A percentile compares a stretch with the other conserved stretches of the same genome.
phyloP scores from a whole-genome alignment of 2,797 vertebrate species.

The Lophotriccus pileatus region DNA sequence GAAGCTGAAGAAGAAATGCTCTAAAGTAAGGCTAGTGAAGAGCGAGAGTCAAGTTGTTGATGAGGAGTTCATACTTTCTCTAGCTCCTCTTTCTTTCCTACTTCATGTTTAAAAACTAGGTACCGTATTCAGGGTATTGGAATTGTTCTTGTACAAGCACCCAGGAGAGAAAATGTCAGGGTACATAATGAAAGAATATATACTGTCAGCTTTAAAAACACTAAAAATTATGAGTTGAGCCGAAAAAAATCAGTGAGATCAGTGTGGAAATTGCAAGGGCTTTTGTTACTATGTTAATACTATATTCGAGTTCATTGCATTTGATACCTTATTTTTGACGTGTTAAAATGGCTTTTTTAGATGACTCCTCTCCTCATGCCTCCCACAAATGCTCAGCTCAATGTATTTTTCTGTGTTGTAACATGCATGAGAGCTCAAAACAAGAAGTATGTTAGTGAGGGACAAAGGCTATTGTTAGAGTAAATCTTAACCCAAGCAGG shows the following conservation, averaged over 20 bases:
- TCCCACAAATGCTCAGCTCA: not conserved
- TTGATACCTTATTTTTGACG: not conserved
- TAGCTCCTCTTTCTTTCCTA: not conserved
- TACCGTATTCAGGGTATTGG: not conserved
- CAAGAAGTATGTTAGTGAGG: not conserved
- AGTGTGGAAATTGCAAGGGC: not conserved
- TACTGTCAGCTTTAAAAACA: not conserved
- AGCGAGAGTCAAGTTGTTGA: not conserved
- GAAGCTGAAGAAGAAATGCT: not conserved
- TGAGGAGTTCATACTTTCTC: not conserved
- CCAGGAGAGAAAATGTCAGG: not conserved
- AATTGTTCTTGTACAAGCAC: not conserved
- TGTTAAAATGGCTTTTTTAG: not conserved
- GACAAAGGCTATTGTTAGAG: not conserved
- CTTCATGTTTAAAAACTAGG: not conserved
- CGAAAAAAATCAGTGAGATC: not conserved
- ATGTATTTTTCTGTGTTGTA: not conserved
- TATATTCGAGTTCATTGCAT: not conserved
- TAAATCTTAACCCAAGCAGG: not conserved
- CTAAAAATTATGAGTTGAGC: not conserved
- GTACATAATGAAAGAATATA: not conserved
- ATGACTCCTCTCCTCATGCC: not conserved
- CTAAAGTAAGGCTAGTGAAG: not conserved
- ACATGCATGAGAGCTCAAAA: not conserved
- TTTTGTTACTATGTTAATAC: constrained; percentile 14